phyloP scores from a whole-genome alignment of 1,140 invertebrate genomes.

The Sinella curviseta region DNA sequence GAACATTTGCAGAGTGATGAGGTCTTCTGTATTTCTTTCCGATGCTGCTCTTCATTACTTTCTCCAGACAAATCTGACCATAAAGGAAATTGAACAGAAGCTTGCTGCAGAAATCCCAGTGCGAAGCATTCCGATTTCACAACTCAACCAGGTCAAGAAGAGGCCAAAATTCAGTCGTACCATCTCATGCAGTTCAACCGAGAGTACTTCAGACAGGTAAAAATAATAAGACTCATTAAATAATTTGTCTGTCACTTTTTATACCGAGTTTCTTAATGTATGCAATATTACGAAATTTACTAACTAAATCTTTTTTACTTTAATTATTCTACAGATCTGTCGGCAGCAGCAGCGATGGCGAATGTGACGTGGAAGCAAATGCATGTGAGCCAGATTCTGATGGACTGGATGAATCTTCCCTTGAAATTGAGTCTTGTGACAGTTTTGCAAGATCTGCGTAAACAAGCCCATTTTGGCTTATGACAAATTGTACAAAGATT shows the following conservation, averaged over 20 bases:
- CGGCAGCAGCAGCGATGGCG: slow-evolving; percentile 9
- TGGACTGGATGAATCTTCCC: neutral
- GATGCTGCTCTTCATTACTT: slow-evolving; percentile 48
- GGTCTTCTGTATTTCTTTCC: slow-evolving; percentile 44
- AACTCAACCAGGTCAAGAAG: slow-evolving; percentile 10
- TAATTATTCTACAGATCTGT: slow-evolving; percentile 16
- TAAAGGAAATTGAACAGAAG: slow-evolving; percentile 38
- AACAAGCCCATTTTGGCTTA: neutral
- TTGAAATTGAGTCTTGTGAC: slow-evolving; percentile 9
- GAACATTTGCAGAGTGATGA: slow-evolving; percentile 40
- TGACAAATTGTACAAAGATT: neutral
- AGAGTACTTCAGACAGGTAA: slow-evolving; percentile 9
- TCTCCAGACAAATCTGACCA: slow-evolving; percentile 44
- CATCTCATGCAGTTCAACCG: slow-evolving; percentile 6
- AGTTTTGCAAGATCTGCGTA: neutral
- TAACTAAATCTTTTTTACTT: neutral
- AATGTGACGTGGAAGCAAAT: neutral
- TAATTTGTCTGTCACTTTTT: neutral
- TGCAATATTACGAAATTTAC: neutral
- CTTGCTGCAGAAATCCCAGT: slow-evolving; percentile 5
- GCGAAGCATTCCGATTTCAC: neutral
- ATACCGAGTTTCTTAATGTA: neutral
- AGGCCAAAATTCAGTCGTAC: slow-evolving; percentile 9
- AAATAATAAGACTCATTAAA: neutral
- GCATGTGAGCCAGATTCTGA: slow-evolving; percentile 1